Evolutionary conservation across 2,888 invertebrate genomes (phyloP), one percentile per base, ranked within the genome.

Genomic region (Blera fallax): DNA sequence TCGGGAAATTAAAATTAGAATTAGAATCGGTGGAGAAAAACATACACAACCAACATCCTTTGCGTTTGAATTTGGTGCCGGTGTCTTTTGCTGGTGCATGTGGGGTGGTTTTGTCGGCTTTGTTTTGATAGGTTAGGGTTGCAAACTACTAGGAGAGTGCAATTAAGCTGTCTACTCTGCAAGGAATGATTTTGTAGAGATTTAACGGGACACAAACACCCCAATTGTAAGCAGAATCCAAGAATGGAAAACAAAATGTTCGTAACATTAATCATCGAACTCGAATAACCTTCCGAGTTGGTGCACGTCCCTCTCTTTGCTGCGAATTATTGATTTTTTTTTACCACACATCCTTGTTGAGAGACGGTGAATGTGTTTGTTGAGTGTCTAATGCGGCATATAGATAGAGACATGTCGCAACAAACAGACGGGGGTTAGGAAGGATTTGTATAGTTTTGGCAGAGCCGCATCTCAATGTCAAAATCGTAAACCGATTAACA

Each of bases 81-180:
- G 62, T 72, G 45, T 43, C 11, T 58, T 43, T 70, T 58, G 65
- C n/a, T 70, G 29, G 48, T 60, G 65, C 67, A 67, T 60, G 18
- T 21, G 45, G 74, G 74, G 74, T 40, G 58, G 24, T 54, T 48
- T 60, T 64, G 45, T 80, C 74, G 58, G 79, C 70, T 45, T 84
- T 84, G 74, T 84, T 80, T 80, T 80, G 74, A 70, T 84, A 69
- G 80, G 80, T 69, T 84, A 72, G 56, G 72, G 70, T 80, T 58
- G 67, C 65, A 65, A 65, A 56, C 64, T 37, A 52, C 14, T 50
- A n/a, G n/a, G 34, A n/a, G 21, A 16, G 21, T 50, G n/a, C 34
- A n/a, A 24, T 50, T 48, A 32, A 21, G n/a, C n/a, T 24, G 24
- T 3, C 2, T 24, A 3, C 24, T 7, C 21, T n/a, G n/a, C n/a